Conservation (phyloP, 2,113 vertebrate genomes). For the Onychostruthus taczanowskii region DNA sequence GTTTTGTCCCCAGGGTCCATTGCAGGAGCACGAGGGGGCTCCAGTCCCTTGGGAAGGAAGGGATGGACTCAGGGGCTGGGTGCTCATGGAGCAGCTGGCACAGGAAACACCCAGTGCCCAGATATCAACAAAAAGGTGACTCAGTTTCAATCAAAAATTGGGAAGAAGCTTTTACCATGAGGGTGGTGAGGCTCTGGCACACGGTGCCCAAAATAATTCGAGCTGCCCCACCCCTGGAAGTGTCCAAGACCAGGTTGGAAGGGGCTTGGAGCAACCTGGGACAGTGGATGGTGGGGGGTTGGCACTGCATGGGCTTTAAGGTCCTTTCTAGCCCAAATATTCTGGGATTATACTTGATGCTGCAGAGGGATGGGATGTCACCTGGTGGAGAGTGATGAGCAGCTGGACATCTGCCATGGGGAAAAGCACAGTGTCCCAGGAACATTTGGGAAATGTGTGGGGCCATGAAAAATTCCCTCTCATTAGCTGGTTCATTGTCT, state of each 20-base stretch:
- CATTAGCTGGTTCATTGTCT: background rate
- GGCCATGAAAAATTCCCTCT: background rate
- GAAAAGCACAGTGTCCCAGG: background rate
- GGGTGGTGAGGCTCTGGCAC: background rate
- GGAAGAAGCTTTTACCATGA: background rate
- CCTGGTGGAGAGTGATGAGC: background rate
- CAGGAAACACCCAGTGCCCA: fast-evolving
- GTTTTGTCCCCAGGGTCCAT: background rate
- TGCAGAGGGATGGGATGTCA: background rate
- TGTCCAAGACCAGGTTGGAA: fast-evolving
- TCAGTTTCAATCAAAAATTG: too few relatives aligned
- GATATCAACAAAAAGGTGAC: fast-evolving
- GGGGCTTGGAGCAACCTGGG: background rate
- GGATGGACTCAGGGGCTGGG: too few relatives aligned
- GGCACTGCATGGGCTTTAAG: background rate
- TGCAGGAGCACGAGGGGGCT: fast-evolving
- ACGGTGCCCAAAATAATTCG: fast-evolving
- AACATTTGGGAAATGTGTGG: background rate
- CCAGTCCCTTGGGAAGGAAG: background rate
- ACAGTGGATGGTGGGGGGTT: fast-evolving
- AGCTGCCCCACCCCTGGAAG: background rate
- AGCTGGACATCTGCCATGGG: background rate
- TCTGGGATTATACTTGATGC: fast-evolving
- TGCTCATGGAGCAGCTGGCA: background rate
- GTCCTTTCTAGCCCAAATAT: background rate